Percentiles rank a stretch among this genome's conserved stretches.
phyloP scores from a whole-genome alignment of 92 coral and sea anemone species.

The Siderastrea siderea region DNA sequence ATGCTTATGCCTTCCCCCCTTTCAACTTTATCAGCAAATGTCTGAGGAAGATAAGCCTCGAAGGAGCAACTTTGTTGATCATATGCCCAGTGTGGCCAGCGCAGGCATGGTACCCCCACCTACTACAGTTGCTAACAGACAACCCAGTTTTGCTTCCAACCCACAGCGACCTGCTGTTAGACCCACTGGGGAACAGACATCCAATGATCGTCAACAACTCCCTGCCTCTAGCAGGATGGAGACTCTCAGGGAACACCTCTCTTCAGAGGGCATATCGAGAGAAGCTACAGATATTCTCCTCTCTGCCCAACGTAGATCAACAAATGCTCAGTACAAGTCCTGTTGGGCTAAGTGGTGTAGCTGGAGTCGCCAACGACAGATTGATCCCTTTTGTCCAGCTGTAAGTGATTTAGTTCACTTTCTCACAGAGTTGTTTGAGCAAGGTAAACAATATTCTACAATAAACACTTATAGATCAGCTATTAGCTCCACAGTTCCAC shows the following conservation, averaged over 20 bases:
- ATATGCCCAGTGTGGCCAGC: slow-evolving; percentile 50
- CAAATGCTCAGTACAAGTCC: slow-evolving; percentile 43
- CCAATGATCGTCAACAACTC: too few relatives aligned
- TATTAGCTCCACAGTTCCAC: slow-evolving; percentile 35
- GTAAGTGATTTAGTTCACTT: slow-evolving; percentile 42
- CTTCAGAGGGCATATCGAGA: slow-evolving; percentile 39
- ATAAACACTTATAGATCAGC: slow-evolving; percentile 57
- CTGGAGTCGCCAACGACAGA: slow-evolving; percentile 17
- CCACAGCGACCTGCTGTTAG: slow-evolving; percentile 8
- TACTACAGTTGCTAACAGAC: slow-evolving; percentile 28
- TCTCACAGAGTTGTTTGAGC: slow-evolving; percentile 35
- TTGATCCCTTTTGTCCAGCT: slow-evolving; percentile 41
- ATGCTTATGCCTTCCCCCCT: slow-evolving; percentile 44
- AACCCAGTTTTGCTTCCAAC: slow-evolving; percentile 38
- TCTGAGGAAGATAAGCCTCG: slow-evolving; percentile 26
- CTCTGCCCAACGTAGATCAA: slow-evolving; percentile 35
- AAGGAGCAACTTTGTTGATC: slow-evolving; percentile 25
- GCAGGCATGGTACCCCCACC: slow-evolving; percentile 50
- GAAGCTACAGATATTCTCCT: slow-evolving; percentile 43
- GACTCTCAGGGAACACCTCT: slow-evolving; percentile 32
- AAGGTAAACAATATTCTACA: slow-evolving; percentile 35
- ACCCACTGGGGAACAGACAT: slow-evolving; percentile 32
- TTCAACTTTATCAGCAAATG: slow-evolving; percentile 31
- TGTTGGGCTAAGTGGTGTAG: slow-evolving; percentile 21
- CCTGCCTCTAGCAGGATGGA: too few relatives aligned